phyloP scores from a whole-genome alignment of 2,113 vertebrate genomes.

The Lagenorhynchus albirostris region DNA sequence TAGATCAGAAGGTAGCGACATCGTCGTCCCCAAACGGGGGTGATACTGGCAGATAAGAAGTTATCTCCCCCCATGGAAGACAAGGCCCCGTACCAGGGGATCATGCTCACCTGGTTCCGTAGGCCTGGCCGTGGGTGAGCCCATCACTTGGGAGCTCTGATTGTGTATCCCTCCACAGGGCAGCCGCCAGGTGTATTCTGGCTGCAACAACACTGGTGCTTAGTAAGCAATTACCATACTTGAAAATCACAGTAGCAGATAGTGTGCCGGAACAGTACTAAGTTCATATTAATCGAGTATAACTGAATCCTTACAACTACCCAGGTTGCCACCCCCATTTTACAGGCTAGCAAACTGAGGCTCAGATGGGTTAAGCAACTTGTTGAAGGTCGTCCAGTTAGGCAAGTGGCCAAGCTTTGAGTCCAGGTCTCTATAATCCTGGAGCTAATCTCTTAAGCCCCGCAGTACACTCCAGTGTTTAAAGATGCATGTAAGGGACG shows the following conservation, averaged over 20 bases:
- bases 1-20: neutral
- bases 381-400: neutral
- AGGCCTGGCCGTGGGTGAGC: conserved; percentile 77
- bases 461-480: neutral
- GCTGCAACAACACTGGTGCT: conserved; percentile 55
- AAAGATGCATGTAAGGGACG: too few species aligned
- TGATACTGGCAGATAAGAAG: too few species aligned
- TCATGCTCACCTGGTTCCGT: conserved; percentile 88
- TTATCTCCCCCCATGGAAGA: fast-evolving
- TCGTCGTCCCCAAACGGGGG: neutral
- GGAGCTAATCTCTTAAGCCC: neutral
- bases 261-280: fast-evolving
- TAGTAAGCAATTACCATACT: neutral
- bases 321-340: neutral
- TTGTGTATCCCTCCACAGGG: conserved; percentile 88
- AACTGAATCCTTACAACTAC: neutral
- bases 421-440: neutral
- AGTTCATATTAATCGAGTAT: neutral
- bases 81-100: fast-evolving
- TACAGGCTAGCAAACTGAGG: neutral
- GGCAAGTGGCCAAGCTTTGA: neutral
- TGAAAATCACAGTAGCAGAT: neutral
- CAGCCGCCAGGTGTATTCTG: conserved; percentile 91
- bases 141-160: conserved; percentile 83
- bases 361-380: neutral